Evolutionary conservation across 1,140 invertebrate species (phyloP).

Genomic region (Philotrypesis tridentata): DNA sequence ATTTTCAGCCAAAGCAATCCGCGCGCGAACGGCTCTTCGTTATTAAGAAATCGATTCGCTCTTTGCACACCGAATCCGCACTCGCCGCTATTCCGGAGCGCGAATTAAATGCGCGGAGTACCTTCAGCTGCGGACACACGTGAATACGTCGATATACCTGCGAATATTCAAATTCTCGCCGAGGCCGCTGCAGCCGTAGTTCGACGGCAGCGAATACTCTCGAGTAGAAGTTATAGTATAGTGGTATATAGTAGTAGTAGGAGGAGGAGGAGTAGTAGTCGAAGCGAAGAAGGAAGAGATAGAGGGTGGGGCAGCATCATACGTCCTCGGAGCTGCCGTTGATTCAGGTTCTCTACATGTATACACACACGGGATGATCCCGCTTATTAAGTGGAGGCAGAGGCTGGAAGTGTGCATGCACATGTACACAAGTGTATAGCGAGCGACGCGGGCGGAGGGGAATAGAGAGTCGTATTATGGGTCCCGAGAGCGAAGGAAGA

Average conservation of each 20-base stretch:
- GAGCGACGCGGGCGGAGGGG: constrained; percentile 41
- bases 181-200: neutral
- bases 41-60: constrained; percentile 38
- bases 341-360: constrained; percentile 60
- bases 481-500: constrained; percentile 48
- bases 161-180: neutral
- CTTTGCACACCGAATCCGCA: neutral
- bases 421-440: neutral
- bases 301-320: constrained; percentile 4
- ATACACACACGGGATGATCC: constrained; percentile 62
- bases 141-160: neutral
- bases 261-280: neutral
- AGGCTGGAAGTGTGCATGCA: neutral
- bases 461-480: constrained; percentile 68
- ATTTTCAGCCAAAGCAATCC: constrained; percentile 42
- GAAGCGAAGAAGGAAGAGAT: neutral
- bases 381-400: constrained; percentile 73
- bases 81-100: no score
- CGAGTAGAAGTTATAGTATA: no score
- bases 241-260: neutral
- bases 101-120: no score
- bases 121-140: no score
- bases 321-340: constrained; percentile 61
- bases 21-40: neutral
- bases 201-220: no score